A percentile compares a stretch with the other conserved stretches of the same genome.
These are phyloP conservation scores for Holothuria leucospilota DNA, from an alignment of 53 echinoderm and acorn worm genomes.

Conservation along the genomic window DNA sequence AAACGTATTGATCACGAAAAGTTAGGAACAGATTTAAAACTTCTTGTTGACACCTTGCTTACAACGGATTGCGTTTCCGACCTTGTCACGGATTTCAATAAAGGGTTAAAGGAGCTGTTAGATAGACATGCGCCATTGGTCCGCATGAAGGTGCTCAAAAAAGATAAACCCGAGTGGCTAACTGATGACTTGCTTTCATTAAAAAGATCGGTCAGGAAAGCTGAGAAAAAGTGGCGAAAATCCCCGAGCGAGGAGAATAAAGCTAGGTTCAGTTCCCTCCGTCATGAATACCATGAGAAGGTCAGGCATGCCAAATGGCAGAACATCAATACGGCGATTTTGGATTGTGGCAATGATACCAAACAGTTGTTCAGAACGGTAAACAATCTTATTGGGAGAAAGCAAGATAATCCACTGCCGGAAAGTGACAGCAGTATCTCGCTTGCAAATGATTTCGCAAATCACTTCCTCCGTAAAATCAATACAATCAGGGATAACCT, in stretches of 20 bases:
- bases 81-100: conserved; percentile 27
- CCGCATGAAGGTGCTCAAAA: not conserved
- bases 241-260: conserved; percentile 1
- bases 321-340: not conserved
- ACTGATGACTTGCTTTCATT: conserved; percentile 15
- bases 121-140: conserved; percentile 14
- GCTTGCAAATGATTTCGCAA: conserved; percentile 22
- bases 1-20: conserved; percentile 16
- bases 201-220: conserved; percentile 19
- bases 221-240: conserved; percentile 16
- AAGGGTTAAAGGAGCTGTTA: not conserved
- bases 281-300: conserved; percentile 13
- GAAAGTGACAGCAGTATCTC: not conserved
- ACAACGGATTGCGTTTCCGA: conserved; percentile 11
- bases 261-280: not conserved
- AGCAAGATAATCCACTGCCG: conserved; percentile 11
- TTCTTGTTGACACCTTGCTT: conserved; percentile 9
- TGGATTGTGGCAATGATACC: conserved; percentile 11
- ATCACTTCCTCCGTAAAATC: conserved; percentile 26
- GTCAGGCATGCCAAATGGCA: not conserved
- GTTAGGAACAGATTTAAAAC: conserved; percentile 25
- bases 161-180: conserved; percentile 1
- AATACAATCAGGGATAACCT: conserved; percentile 30
- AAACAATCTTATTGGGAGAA: not conserved
- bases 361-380: conserved; percentile 7